Percentiles rank a stretch among this genome's conserved stretches.
Evolutionary conservation across 2,888 invertebrate species (phyloP).

Genomic region (Nomada fucata): DNA sequence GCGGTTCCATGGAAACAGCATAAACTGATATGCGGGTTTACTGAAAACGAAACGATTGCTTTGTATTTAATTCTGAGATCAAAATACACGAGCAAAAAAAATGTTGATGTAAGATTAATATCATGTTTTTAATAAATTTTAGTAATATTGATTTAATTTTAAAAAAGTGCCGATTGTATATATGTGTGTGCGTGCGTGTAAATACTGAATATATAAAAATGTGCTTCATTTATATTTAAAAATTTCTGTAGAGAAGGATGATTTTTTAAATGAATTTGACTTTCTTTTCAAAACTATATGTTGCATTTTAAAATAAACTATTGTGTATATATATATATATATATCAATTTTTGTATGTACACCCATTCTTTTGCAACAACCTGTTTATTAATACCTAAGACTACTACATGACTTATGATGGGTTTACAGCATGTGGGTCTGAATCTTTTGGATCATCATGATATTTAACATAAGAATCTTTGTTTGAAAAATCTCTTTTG

Average conservation of each 20-base stretch:
- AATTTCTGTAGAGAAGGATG: background rate
- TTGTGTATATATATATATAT: constrained; percentile 15
- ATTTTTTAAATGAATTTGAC: constrained; percentile 6
- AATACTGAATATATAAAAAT: constrained; percentile 24
- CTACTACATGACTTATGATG: background rate
- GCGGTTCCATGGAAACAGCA: constrained; percentile 23
- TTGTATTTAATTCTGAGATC: constrained; percentile 45
- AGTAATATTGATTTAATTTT: constrained; percentile 19
- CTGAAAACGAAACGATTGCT: constrained; percentile 28
- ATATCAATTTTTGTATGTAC: background rate
- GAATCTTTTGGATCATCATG: constrained; percentile 91
- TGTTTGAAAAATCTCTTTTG: constrained; percentile 92
- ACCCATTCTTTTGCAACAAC: no score
- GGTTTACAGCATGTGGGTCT: constrained; percentile 88
- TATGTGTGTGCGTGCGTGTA: constrained; percentile 11
- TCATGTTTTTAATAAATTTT: constrained; percentile 21
- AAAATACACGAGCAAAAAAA: constrained; percentile 24
- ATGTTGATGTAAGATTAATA: constrained; percentile 3
- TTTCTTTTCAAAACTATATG: background rate
- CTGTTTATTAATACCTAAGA: constrained; percentile 21
- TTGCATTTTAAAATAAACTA: constrained; percentile 4
- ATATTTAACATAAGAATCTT: constrained; percentile 91
- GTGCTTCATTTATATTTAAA: constrained; percentile 2
- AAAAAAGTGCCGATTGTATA: constrained; percentile 16
- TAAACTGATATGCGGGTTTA: constrained; percentile 19